Conservation (phyloP, 2,888 invertebrate species). For the Tubiluchus corallicola region DNA sequence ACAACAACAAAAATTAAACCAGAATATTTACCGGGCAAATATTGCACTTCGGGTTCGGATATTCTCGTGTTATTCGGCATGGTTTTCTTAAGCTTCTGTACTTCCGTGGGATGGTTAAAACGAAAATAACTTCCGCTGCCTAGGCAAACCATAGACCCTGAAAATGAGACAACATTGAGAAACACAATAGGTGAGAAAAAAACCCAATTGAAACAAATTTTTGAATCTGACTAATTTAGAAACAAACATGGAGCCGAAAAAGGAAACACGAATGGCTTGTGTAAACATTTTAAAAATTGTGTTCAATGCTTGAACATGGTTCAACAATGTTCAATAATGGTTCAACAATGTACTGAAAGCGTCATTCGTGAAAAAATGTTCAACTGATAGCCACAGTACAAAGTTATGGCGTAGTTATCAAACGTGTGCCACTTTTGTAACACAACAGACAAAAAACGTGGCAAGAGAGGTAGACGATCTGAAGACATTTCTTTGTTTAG, state of each 20-base stretch:
- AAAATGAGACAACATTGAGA: constrained; percentile 14
- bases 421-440: no score
- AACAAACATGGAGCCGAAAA: no score
- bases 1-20: constrained; percentile 41
- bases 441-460: no score
- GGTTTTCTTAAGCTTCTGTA: constrained; percentile 63
- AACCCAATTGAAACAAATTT: background rate
- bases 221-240: background rate
- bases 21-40: constrained; percentile 29
- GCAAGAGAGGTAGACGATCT: no score
- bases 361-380: no score
- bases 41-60: constrained; percentile 57
- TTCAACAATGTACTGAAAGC: no score
- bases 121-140: constrained; percentile 77
- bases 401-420: no score
- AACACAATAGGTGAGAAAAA: background rate
- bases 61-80: constrained; percentile 49
- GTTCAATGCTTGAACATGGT: no score
- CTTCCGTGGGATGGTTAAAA: constrained; percentile 79
- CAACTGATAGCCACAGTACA: no score
- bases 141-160: constrained; percentile 75
- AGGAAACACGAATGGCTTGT: background rate
- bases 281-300: background rate
- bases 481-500: no score
- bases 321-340: no score